Evolutionary conservation across 2,113 vertebrate genomes (phyloP).

Genomic region (Triplophysa rosa): DNA sequence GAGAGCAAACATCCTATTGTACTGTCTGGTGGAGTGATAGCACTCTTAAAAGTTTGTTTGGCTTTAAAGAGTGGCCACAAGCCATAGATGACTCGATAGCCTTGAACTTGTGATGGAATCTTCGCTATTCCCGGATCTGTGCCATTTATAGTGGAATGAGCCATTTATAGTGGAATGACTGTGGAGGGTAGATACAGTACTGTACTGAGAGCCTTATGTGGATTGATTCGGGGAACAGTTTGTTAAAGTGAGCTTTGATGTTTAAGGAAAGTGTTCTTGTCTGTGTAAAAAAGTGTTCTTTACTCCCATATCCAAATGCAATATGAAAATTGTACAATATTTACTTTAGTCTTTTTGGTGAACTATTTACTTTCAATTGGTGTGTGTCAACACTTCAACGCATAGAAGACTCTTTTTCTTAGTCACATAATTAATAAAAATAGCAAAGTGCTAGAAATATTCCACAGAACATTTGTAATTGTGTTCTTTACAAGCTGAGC

Average conservation of each 20-base stretch:
- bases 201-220: not conserved
- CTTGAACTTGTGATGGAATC: conserved; percentile 15
- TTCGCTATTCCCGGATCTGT: conserved; percentile 3
- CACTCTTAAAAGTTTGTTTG: conserved; percentile 28
- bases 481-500: too few relatives aligned
- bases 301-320: not conserved
- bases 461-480: too few relatives aligned
- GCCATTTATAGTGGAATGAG: conserved; percentile 14
- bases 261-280: not conserved
- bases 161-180: conserved; percentile 7
- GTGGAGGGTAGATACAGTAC: not conserved
- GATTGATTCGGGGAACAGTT: not conserved
- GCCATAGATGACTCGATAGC: not conserved
- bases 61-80: conserved; percentile 15
- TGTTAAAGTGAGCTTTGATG: not conserved
- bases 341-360: too few relatives aligned
- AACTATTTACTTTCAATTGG: too few relatives aligned
- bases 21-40: not conserved
- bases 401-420: too few relatives aligned
- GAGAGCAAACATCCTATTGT: conserved; percentile 24
- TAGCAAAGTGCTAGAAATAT: too few relatives aligned
- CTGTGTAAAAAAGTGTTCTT: not conserved
- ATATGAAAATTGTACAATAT: too few relatives aligned
- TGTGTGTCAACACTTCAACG: too few relatives aligned
- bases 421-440: too few relatives aligned